Percentiles rank a stretch among this genome's conserved stretches.
Conservation (phyloP, 2,888 invertebrate genomes). For the Anticlea derivata region DNA sequence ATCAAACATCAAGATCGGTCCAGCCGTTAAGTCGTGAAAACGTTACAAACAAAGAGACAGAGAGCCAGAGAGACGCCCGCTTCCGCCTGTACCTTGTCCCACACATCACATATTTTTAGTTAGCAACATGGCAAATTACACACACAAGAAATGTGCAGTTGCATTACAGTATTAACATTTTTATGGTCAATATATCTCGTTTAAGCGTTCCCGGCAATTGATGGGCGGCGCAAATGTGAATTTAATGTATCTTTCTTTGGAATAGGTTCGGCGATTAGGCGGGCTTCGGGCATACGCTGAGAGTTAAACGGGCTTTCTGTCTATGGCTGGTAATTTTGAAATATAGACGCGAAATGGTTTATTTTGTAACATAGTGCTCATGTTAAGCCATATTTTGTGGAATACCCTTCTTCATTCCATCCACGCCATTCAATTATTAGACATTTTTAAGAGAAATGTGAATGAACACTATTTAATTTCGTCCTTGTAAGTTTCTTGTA, state of each 20-base stretch:
- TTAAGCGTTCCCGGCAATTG: constrained; percentile 68
- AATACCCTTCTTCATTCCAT: too few relatives aligned
- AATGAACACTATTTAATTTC: too few relatives aligned
- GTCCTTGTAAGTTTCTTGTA: too few relatives aligned
- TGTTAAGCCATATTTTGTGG: too few relatives aligned
- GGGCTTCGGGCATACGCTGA: constrained; percentile 28
- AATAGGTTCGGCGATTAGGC: constrained; percentile 54
- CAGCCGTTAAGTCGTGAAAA: too few relatives aligned
- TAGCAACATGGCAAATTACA: constrained; percentile 78
- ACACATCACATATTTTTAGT: constrained; percentile 60
- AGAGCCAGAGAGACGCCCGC: constrained; percentile 34
- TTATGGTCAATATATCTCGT: constrained; percentile 60
- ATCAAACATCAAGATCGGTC: too few relatives aligned
- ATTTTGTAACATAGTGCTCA: too few relatives aligned
- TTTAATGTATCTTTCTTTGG: constrained; percentile 60
- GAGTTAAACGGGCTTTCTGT: neutral
- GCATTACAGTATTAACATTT: constrained; percentile 66
- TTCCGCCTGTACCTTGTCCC: constrained; percentile 37
- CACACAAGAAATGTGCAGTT: constrained; percentile 78
- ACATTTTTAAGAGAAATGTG: too few relatives aligned
- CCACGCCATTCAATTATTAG: too few relatives aligned
- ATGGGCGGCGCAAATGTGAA: constrained; percentile 62
- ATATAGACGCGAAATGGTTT: too few relatives aligned
- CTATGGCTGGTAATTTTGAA: too few relatives aligned
- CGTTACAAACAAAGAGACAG: too few relatives aligned